phyloP scores from a whole-genome alignment of 2,888 invertebrate species.

The Entomobrya multifasciata region DNA sequence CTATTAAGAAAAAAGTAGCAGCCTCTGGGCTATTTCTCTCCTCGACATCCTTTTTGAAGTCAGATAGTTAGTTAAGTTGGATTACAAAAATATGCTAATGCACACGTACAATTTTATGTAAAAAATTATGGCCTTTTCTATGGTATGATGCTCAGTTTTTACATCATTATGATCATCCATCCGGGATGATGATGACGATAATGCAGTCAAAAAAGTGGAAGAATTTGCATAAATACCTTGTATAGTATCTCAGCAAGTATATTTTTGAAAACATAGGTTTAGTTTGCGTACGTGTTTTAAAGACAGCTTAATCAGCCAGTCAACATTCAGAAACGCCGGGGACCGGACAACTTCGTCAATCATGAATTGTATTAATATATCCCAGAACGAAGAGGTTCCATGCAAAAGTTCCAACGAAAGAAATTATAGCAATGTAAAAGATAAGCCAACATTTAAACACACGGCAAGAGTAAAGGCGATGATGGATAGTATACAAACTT shows the following conservation, averaged over 20 bases:
- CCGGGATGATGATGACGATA: neutral
- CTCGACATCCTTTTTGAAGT: neutral
- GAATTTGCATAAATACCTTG: constrained; percentile 18
- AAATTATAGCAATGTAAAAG: no score
- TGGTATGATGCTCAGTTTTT: constrained; percentile 3
- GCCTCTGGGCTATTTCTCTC: constrained; percentile 35
- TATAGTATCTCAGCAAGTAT: constrained; percentile 27
- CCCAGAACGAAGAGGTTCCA: neutral
- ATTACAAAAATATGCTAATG: constrained; percentile 19
- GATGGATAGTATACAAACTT: no score
- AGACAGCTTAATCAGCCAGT: constrained; percentile 22
- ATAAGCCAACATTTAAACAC: no score
- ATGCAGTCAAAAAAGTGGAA: neutral
- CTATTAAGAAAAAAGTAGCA: constrained; percentile 27
- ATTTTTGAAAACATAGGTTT: neutral
- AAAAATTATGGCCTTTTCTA: neutral
- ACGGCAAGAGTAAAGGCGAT: no score
- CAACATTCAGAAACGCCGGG: neutral
- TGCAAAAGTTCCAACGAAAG: neutral
- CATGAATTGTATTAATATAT: no score
- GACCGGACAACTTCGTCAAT: neutral
- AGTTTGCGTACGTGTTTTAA: neutral
- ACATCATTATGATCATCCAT: neutral
- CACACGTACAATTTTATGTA: neutral
- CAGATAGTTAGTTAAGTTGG: neutral